Percentiles rank a stretch among this genome's conserved stretches.
Conservation (phyloP, 2,888 invertebrate species). For the Drosophila bunnanda region DNA sequence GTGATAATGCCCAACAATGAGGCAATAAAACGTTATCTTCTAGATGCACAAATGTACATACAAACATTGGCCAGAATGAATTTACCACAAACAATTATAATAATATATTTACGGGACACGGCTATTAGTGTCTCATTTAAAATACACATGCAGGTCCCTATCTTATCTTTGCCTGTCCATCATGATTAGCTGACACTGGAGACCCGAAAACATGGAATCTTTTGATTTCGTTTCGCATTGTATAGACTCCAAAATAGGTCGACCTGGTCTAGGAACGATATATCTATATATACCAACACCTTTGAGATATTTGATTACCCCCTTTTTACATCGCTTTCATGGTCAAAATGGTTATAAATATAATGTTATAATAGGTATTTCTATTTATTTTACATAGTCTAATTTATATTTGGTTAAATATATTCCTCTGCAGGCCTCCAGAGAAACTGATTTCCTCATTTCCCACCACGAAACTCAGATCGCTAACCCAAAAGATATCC, state of each 20-base stretch:
- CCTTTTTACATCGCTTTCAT: background rate
- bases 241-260: background rate
- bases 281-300: background rate
- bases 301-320: background rate
- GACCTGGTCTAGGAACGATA: too few relatives aligned
- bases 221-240: background rate
- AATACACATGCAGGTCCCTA: constrained; percentile 11
- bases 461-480: constrained; percentile 93
- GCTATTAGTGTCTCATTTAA: constrained; percentile 16
- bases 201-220: background rate
- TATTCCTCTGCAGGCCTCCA: constrained; percentile 72
- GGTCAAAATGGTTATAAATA: background rate
- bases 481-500: constrained; percentile 97
- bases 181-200: constrained; percentile 16
- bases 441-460: constrained; percentile 86
- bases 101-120: constrained; percentile 11
- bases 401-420: background rate
- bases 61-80: background rate
- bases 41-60: constrained; percentile 10
- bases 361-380: background rate
- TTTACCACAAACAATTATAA: constrained; percentile 6
- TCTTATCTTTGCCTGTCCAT: constrained; percentile 26
- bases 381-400: background rate
- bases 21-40: constrained; percentile 23
- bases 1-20: constrained; percentile 21